Base-by-base conservation (phyloP, 2,797 vertebrate species). In the Monodelphis domestica region DNA sequence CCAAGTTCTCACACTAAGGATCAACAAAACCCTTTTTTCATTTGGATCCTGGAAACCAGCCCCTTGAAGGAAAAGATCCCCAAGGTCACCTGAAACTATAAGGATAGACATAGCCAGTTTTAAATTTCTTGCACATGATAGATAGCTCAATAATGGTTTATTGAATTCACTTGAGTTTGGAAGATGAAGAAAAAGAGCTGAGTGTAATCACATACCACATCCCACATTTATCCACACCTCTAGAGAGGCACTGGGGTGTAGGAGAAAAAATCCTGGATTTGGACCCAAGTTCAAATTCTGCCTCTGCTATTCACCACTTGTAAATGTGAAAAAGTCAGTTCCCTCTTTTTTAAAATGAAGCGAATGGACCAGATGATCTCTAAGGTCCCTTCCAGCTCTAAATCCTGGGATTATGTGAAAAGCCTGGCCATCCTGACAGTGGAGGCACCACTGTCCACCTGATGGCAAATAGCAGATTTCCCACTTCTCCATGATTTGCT, bases 31-130 rank as follows among this genome's bases (percentile, higher is more conserved):
- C 88, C 51, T 45, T 91, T 45, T 91, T 89, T 87, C 38, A 56
- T 6, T 0, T 52, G 78, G 89, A 53, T 53, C 45, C 56, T 91
- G 89, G 88, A 56, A 78, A 89, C 89, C 88, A 70, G 28, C 28
- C 12, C 88, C 63, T 89, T 90, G 53, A 29, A 53, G 95, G 89
- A 57, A 91, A 91, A 84, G 38, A 30, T 53, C 90, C 87, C 89
- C 87, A 56, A 89, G 90, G 89, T 45, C 38, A 45, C 28, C 55
- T 53, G 87, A 63, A 50, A 50, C 38, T 26, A 26, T 84, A 84
- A 84, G 38, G 24, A 50, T 45, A 45, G 70, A 28, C 21, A 26
- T 45, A 50, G 38, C 70, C 70, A 84, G 38, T 50, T 84, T 84
- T 26, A 45, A 50, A 84, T 84, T 24, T 84, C 70, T 84, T 84